Base-by-base conservation (phyloP, 2,113 vertebrate species). In the Emydocephalus ijimae region DNA sequence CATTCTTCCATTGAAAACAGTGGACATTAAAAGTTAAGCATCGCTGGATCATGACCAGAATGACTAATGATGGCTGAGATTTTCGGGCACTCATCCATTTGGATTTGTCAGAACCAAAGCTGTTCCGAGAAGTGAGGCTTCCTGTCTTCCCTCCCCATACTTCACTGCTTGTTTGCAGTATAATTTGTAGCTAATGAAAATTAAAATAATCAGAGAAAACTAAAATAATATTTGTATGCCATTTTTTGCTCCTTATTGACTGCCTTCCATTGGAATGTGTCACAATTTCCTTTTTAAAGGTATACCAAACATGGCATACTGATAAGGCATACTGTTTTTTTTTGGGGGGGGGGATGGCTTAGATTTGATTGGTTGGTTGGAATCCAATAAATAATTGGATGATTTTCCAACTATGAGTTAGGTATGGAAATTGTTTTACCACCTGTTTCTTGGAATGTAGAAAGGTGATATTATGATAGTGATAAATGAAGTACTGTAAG, bases 301-400 rank as follows among this genome's bases (percentile, higher is more conserved):
- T 48, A 87, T 52, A 45, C 39, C 52, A 93, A 64, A 48, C 23
- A 54, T 55, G n/a, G n/a, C n/a, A n/a, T n/a, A n/a, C n/a, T n/a
- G 81, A 23, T 52, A 12, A 93, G 48, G 15, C 61, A 92, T 85
- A 90, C 88, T 92, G 12, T 9, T 21, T 23, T 64, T 45, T 45
- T 12, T 29, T 11, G 0, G 18, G 18, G 55, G 18, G 18, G 56
- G 56, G 1, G 50, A 7, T 86, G 59, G 92, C 55, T 86, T 90
- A 87, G 45, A 87, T 26, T 48, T 93, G 89, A 15, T 52, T 90
- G 92, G 81, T 39, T 90, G 92, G 89, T 87, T 87, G 89, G 29
- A 64, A 34, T 50, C 88, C 89, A 93, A 61, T 48, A 50, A 61
- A 90, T 93, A 93, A 90, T 93, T 81, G 81, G 86, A 54, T 64